phyloP scores from a whole-genome alignment of 2,888 invertebrate genomes.

The Sipha maydis region DNA sequence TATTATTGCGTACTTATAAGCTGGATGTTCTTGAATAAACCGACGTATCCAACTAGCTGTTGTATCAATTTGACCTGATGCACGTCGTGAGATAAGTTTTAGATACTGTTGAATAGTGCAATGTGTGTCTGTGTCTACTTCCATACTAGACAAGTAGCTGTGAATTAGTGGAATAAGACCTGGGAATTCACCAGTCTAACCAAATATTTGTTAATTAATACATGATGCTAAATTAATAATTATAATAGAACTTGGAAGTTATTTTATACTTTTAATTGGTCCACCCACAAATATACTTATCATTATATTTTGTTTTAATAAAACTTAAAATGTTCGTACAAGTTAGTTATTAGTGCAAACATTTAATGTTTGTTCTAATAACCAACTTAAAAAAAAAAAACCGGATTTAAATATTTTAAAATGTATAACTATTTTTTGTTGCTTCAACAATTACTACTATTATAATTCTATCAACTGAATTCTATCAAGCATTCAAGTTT shows the following conservation, averaged over 20 bases:
- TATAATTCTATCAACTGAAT: no score
- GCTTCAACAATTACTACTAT: no score
- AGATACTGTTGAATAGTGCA: constrained; percentile 97
- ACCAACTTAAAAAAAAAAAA: no score
- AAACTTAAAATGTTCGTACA: no score
- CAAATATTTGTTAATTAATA: constrained; percentile 10
- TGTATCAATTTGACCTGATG: constrained; percentile 89
- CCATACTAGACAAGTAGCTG: constrained; percentile 93
- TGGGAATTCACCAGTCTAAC: constrained; percentile 87
- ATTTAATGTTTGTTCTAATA: no score
- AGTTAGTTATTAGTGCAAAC: no score
- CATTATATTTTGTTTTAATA: no score
- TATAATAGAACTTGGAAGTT: background rate
- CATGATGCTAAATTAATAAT: background rate
- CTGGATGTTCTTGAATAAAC: constrained; percentile 87
- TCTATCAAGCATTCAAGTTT: no score
- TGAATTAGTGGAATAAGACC: constrained; percentile 94
- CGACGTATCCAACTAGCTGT: constrained; percentile 95
- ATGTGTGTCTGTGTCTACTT: constrained; percentile 97
- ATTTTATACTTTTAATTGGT: background rate
- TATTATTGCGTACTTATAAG: constrained; percentile 80
- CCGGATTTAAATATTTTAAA: no score
- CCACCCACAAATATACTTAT: background rate
- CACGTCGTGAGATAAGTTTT: constrained; percentile 87
- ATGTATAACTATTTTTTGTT: no score